Percentiles rank a stretch among this genome's conserved stretches.
Conservation (phyloP, 2,888 invertebrate genomes). For the Xestia ashworthii region DNA sequence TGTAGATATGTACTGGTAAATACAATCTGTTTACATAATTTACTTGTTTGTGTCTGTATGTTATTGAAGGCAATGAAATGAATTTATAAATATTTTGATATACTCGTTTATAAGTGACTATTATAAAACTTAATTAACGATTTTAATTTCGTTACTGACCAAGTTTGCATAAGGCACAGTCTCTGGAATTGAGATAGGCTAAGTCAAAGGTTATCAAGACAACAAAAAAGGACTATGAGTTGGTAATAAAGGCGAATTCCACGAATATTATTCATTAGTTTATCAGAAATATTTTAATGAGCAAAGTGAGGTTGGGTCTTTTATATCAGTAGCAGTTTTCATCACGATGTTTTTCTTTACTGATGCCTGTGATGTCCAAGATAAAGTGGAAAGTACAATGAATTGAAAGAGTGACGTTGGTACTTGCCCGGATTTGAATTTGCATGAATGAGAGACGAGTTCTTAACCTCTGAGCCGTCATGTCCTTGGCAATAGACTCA, state of each 20-base stretch:
- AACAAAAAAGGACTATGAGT: neutral
- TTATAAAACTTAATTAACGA: conserved; percentile 6
- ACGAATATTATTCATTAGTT: neutral
- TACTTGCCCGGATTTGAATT: too few species aligned
- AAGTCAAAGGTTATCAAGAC: conserved; percentile 29
- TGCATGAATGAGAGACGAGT: too few species aligned
- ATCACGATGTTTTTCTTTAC: too few species aligned
- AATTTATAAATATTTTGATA: neutral
- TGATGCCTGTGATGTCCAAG: too few species aligned
- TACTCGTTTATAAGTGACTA: conserved; percentile 2
- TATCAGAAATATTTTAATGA: neutral
- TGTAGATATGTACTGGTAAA: neutral
- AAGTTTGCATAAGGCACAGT: conserved; percentile 17
- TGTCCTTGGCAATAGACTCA: too few species aligned
- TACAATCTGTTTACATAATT: neutral
- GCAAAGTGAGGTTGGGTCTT: neutral
- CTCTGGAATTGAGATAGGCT: neutral
- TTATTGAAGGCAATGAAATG: neutral
- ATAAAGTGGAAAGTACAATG: too few species aligned
- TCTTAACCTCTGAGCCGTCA: too few species aligned
- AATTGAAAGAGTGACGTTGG: too few species aligned
- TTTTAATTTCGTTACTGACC: neutral
- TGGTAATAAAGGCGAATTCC: neutral
- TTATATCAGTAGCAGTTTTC: neutral
- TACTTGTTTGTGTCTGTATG: neutral